phyloP scores from a whole-genome alignment of 2,113 vertebrate species.

The Aldabrachelys gigantea region DNA sequence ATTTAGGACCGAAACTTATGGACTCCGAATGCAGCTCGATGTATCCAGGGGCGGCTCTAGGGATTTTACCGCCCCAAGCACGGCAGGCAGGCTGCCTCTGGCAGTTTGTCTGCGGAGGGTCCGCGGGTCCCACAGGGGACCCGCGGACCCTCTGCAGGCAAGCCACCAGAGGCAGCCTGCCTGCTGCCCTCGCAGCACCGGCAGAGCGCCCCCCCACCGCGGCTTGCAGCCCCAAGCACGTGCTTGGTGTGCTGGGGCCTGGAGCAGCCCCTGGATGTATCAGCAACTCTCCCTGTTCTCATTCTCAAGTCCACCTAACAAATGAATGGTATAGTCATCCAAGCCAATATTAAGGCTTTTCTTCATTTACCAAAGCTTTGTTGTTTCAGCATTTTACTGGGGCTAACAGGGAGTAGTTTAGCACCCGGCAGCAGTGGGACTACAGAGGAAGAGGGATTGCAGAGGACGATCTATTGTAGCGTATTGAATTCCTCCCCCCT shows the following conservation, averaged over 20 bases:
- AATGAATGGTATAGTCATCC: not conserved
- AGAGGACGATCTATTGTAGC: not conserved
- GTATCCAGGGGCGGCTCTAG: accelerated
- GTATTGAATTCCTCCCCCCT: not conserved
- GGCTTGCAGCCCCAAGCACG: too few relatives aligned
- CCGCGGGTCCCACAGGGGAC: too few relatives aligned
- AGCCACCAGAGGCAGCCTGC: too few relatives aligned
- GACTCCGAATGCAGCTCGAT: not conserved
- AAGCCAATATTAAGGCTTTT: constrained; percentile 52
- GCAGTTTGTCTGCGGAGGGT: too few relatives aligned
- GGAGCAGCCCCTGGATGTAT: not conserved
- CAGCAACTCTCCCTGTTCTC: not conserved
- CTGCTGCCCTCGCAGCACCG: too few relatives aligned
- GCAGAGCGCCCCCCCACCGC: too few relatives aligned
- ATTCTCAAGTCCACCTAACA: not conserved
- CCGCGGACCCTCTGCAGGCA: too few relatives aligned
- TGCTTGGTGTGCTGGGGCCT: too few relatives aligned
- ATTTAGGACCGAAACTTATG: not conserved
- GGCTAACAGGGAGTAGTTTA: constrained; percentile 49
- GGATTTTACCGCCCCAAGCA: too few relatives aligned
- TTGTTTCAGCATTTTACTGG: constrained; percentile 56
- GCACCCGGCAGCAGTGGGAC: not conserved
- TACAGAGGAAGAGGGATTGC: accelerated
- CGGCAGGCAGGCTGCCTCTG: too few relatives aligned
- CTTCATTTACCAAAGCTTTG: constrained; percentile 46